A percentile compares a stretch with the other conserved stretches of the same genome.
Conservation (phyloP, 2,888 invertebrate genomes). For the Octonoba sinensis region DNA sequence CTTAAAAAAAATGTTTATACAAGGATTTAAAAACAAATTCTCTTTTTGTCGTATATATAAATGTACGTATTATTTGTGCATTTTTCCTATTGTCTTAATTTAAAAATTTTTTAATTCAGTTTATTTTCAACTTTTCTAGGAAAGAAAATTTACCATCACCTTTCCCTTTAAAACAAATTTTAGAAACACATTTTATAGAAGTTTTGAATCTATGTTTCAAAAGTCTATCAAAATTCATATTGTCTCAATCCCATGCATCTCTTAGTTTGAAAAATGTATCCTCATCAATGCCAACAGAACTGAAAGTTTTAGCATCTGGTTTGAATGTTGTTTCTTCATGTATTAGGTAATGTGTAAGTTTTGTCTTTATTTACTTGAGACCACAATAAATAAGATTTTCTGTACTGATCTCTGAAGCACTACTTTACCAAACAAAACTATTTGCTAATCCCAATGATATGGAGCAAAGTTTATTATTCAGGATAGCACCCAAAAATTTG, state of each 20-base stretch:
- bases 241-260: background rate
- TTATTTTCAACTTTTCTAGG: conserved; percentile 13
- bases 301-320: conserved; percentile 29
- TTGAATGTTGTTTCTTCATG: conserved; percentile 25
- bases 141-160: conserved; percentile 32
- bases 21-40: too few species aligned
- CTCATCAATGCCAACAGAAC: conserved; percentile 16
- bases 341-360: conserved; percentile 1
- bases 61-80: too few species aligned
- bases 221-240: conserved; percentile 4
- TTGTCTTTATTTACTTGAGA: too few species aligned
- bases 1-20: too few species aligned
- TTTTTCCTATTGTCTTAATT: background rate
- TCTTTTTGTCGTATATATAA: too few species aligned
- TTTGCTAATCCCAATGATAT: too few species aligned
- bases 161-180: conserved; percentile 9
- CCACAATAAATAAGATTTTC: too few species aligned
- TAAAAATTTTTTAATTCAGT: background rate
- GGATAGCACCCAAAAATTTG: too few species aligned
- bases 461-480: too few species aligned
- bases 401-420: too few species aligned
- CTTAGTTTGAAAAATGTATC: background rate
- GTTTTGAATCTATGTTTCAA: conserved; percentile 23
- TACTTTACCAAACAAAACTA: too few species aligned
- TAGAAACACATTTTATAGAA: too few species aligned